Percentiles rank a stretch among this genome's conserved stretches.
Evolutionary conservation across 2,888 invertebrate species (phyloP).

Genomic region (Mimas tiliae): DNA sequence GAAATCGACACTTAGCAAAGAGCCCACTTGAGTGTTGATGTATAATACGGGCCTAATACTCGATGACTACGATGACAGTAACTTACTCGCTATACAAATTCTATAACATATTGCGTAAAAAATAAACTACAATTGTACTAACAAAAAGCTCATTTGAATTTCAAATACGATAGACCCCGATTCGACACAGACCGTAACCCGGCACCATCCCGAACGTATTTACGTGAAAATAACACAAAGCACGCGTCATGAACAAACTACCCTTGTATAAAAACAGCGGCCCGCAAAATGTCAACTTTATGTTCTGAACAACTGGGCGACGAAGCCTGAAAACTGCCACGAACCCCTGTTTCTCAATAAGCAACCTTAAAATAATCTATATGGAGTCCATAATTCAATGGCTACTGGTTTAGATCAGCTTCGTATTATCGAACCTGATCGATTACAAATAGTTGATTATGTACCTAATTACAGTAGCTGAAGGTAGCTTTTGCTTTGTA

Average conservation of each 20-base stretch:
- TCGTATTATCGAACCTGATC: slow-evolving; percentile 52
- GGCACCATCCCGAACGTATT: slow-evolving; percentile 47
- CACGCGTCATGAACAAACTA: slow-evolving; percentile 49
- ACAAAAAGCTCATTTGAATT: slow-evolving; percentile 17
- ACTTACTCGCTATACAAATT: background rate
- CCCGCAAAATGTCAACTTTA: slow-evolving; percentile 54
- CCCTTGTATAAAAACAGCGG: slow-evolving; percentile 46
- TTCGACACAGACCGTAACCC: slow-evolving; percentile 8
- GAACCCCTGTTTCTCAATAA: slow-evolving; percentile 36
- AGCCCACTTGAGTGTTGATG: too few species aligned
- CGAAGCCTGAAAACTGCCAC: slow-evolving; percentile 40
- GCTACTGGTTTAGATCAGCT: slow-evolving; percentile 29
- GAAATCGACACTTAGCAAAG: too few species aligned
- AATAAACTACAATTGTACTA: slow-evolving; percentile 14
- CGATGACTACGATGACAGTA: background rate
- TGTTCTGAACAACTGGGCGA: slow-evolving; percentile 42
- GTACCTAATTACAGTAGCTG: slow-evolving; percentile 63
- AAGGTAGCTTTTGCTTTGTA: slow-evolving; percentile 62
- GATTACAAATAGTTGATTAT: slow-evolving; percentile 68
- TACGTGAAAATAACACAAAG: slow-evolving; percentile 61
- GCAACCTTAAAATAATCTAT: slow-evolving; percentile 39
- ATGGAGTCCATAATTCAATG: slow-evolving; percentile 51
- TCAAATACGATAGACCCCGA: slow-evolving; percentile 14
- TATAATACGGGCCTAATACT: too few species aligned
- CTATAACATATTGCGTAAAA: slow-evolving; percentile 7